phyloP scores from a whole-genome alignment of 2,113 vertebrate genomes.

The Poeciliopsis retropinna region DNA sequence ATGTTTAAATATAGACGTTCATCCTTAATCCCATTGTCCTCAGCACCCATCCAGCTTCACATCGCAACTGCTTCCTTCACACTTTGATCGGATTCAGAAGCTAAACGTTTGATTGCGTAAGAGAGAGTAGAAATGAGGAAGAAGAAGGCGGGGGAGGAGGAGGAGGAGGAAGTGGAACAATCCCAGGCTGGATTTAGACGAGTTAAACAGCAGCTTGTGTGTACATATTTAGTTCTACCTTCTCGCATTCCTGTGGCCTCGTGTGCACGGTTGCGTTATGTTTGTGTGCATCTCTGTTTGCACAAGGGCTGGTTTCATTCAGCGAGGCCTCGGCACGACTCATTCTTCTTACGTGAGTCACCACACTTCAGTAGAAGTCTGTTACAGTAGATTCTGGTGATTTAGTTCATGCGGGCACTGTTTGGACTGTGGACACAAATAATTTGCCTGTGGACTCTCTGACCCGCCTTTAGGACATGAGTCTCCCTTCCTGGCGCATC shows the following conservation, averaged over 20 bases:
- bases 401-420: conserved; percentile 18
- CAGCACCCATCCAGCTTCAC: conserved; percentile 2
- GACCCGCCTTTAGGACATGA: neutral
- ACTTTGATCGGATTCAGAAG: conserved; percentile 20
- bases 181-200: conserved; percentile 2
- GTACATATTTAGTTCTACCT: neutral
- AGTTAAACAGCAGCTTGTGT: neutral
- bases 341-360: conserved; percentile 63
- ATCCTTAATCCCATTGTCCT: conserved; percentile 27
- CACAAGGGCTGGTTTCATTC: conserved; percentile 61
- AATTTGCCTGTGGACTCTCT: conserved; percentile 18
- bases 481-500: neutral
- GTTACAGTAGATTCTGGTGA: conserved; percentile 25
- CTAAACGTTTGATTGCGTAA: conserved; percentile 21
- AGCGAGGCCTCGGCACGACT: conserved; percentile 57
- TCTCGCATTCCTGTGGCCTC: conserved; percentile 16
- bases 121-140: conserved; percentile 1
- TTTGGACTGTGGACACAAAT: conserved; percentile 35
- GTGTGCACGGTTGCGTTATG: neutral
- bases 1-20: conserved; percentile 9
- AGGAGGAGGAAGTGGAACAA: conserved; percentile 4
- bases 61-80: conserved; percentile 10
- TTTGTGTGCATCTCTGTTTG: conserved; percentile 28
- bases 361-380: conserved; percentile 37
- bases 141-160: conserved; percentile 4